Conservation (phyloP, 1,140 invertebrate genomes). For the Drosophila teissieri region DNA sequence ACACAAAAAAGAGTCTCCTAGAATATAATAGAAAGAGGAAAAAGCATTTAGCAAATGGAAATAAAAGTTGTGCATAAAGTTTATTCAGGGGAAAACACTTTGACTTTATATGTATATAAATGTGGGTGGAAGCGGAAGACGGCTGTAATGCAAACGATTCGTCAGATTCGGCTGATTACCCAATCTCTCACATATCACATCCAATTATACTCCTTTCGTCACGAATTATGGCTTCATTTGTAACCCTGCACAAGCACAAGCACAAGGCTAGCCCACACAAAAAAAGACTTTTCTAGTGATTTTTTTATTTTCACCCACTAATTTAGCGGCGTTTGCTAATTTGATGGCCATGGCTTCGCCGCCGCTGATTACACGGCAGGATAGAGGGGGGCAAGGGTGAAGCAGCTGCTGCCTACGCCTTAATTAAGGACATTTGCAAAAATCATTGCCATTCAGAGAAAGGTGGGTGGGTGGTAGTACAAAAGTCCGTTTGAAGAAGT, state of each 20-base stretch:
- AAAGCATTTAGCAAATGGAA: conserved; percentile 55
- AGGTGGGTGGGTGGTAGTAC: background rate
- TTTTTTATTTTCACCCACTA: conserved; percentile 23
- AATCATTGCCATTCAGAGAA: conserved; percentile 45
- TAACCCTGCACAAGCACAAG: conserved; percentile 35
- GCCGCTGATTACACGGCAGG: conserved; percentile 58
- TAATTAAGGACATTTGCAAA: conserved; percentile 66
- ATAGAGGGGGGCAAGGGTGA: conserved; percentile 1
- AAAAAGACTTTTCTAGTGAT: background rate
- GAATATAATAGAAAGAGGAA: conserved; percentile 10
- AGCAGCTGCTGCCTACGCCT: conserved; percentile 49
- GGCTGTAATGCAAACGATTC: background rate
- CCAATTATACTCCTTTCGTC: conserved; percentile 36
- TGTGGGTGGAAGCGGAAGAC: background rate
- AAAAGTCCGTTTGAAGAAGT: conserved; percentile 49
- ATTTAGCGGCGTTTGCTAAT: conserved; percentile 61
- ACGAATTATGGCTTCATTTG: conserved; percentile 50
- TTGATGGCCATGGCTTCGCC: conserved; percentile 44
- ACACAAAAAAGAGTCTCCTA: conserved; percentile 30
- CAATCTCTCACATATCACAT: conserved; percentile 37
- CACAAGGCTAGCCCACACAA: conserved; percentile 3
- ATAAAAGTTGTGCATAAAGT: conserved; percentile 44
- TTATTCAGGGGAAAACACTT: conserved; percentile 5
- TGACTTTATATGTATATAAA: background rate
- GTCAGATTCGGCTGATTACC: conserved; percentile 26